These are phyloP conservation scores for Philonicus albiceps DNA, from an alignment of 2,888 invertebrate genomes.

Conservation along the genomic window DNA sequence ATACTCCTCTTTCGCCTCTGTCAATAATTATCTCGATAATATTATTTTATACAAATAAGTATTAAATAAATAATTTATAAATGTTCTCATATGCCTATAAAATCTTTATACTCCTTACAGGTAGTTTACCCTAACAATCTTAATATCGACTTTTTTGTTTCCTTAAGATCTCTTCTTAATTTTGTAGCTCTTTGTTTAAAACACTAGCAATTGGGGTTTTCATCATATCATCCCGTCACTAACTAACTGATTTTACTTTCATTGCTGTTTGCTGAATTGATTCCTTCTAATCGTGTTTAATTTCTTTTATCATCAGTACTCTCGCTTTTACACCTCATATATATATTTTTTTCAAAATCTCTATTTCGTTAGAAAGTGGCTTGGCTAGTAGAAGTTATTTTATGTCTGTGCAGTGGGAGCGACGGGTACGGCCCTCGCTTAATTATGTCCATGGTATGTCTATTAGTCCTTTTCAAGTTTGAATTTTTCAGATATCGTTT, in stretches of 20 bases:
- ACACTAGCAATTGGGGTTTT: constrained; percentile 18
- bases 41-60: constrained; percentile 35
- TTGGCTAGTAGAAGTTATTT: neutral
- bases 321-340: neutral
- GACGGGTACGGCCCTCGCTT: neutral
- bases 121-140: constrained; percentile 33
- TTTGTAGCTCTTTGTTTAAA: constrained; percentile 4
- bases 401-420: neutral
- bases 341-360: neutral
- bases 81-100: constrained; percentile 38
- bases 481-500: neutral
- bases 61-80: constrained; percentile 41
- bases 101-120: constrained; percentile 33
- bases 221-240: neutral
- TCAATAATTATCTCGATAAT: constrained; percentile 11
- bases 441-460: neutral
- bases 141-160: constrained; percentile 29
- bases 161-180: neutral
- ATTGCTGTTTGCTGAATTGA: neutral
- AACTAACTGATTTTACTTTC: neutral
- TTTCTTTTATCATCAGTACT: neutral
- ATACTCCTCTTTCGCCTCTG: neutral
- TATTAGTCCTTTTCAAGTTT: neutral
- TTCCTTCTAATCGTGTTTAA: neutral
- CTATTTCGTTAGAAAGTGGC: neutral